These are phyloP conservation scores for Thymallus thymallus DNA, from an alignment of 2,113 vertebrate species.

Conservation along the genomic window DNA sequence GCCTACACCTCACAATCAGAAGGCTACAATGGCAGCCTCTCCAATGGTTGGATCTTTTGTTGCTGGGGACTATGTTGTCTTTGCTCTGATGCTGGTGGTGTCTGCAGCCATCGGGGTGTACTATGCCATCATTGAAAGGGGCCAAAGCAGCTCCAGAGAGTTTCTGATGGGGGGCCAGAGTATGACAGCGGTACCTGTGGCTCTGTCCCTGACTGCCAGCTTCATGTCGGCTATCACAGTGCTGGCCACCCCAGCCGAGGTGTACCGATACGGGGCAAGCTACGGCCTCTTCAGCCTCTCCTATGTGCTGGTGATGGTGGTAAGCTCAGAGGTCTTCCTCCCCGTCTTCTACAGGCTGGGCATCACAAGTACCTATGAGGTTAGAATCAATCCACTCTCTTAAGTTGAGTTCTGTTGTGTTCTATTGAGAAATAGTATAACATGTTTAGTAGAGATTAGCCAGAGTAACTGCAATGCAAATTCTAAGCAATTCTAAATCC, in stretches of 20 bases:
- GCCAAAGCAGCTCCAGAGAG: slow-evolving; percentile 75
- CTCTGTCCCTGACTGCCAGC: slow-evolving; percentile 89
- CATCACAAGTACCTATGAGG: slow-evolving; percentile 86
- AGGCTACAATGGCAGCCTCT: slow-evolving; percentile 40
- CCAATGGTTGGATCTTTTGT: slow-evolving; percentile 63
- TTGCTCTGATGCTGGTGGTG: slow-evolving; percentile 82
- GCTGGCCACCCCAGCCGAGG: slow-evolving; percentile 86
- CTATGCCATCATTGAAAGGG: slow-evolving; percentile 77
- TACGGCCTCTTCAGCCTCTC: slow-evolving; percentile 78
- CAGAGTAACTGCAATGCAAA: no score
- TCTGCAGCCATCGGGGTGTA: slow-evolving; percentile 87
- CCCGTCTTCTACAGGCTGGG: slow-evolving; percentile 91
- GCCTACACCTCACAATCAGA: no score
- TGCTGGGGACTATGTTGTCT: slow-evolving; percentile 89
- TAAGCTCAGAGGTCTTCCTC: slow-evolving; percentile 87
- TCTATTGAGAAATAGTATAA: no score
- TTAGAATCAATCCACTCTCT: slow-evolving; percentile 27
- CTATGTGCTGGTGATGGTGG: slow-evolving; percentile 74
- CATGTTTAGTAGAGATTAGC: no score
- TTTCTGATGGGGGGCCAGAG: slow-evolving; percentile 86
- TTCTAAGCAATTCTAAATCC: no score
- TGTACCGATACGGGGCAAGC: slow-evolving; percentile 83
- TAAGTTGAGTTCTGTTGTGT: neutral
- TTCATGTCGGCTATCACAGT: slow-evolving; percentile 96
- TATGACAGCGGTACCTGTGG: slow-evolving; percentile 83